phyloP scores from a whole-genome alignment of 2,113 vertebrate species.

The Apodemus sylvaticus region DNA sequence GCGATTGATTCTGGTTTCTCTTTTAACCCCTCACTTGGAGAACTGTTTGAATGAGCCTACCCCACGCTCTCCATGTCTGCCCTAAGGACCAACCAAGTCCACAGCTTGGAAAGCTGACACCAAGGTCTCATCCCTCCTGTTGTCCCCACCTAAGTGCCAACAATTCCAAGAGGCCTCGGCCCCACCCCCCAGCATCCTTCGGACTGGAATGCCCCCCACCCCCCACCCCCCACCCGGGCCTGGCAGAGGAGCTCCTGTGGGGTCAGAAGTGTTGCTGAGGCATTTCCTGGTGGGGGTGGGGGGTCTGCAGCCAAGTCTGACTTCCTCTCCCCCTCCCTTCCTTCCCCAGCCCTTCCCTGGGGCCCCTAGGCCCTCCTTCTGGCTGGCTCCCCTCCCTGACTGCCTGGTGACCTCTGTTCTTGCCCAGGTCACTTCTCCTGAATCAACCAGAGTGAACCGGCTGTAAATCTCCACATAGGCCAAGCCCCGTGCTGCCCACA shows the following conservation, averaged over 20 bases:
- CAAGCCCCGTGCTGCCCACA: not conserved
- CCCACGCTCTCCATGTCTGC: not conserved
- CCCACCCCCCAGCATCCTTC: not conserved
- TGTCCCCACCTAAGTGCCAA: not conserved
- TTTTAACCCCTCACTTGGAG: not conserved
- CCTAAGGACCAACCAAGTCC: not conserved
- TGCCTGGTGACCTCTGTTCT: not conserved
- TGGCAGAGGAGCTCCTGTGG: not conserved
- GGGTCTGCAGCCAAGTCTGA: constrained; percentile 34
- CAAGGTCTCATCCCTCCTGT: not conserved
- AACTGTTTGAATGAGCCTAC: not conserved
- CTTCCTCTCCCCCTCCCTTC: constrained; percentile 71
- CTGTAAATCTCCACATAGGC: not conserved
- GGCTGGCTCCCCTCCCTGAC: not conserved
- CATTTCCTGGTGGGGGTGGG: constrained; percentile 70
- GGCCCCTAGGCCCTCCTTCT: constrained; percentile 39
- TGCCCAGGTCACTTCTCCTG: not conserved
- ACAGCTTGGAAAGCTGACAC: not conserved
- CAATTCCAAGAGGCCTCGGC: not conserved
- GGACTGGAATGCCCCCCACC: not conserved
- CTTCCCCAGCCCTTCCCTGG: constrained; percentile 68
- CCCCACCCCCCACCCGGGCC: not conserved
- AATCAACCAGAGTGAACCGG: not conserved
- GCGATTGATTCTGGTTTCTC: not conserved
- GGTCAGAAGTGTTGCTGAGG: constrained; percentile 63